Evolutionary conservation across 2,888 invertebrate species (phyloP), one percentile per base, ranked within the genome.

Genomic region (Rhopalosiphum nymphaeae): DNA sequence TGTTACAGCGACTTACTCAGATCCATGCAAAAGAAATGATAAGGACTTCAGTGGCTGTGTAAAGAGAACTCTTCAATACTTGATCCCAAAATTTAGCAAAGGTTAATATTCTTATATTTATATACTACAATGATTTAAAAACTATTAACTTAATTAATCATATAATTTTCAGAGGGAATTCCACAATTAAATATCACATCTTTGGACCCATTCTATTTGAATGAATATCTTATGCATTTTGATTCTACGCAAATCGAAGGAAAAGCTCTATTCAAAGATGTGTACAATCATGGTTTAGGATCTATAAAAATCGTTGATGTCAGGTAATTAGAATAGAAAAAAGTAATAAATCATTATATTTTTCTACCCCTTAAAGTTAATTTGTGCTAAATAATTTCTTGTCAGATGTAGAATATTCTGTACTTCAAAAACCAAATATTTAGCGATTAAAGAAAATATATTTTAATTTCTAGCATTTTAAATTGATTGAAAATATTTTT

Each of bases 1-100:
- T 95, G 84, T 96, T 96, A 44, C 96, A 97, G 97, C 95, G 21
- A 96, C 96, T 94, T 96, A 96, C 95, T 95, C 97, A 1, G 96
- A 97, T 95, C 96, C 96, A 92, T 97, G 97, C 95, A 96, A 96
- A 91, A 96, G 97, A 95, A 96, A 96, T 95, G 95, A 95, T 42
- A 96, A 96, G n/a, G 96, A 97, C 88, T 96, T 97, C 26, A 97
- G 97, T 95, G 96, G 97, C 91, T 97, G 97, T 95, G 95, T 97
- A 56, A 96, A 96, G 94, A 96, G 96, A 29, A 96, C 96, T 4
- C 96, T 97, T 7, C 96, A 97, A 95, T 95, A 96, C 29, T 96
- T 97, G 78, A 95, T 97, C 36, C 96, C 95, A 21, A 95, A 96
- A 57, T 95, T 96, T 29, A 13, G 95, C 53, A 94, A 95, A 93